A percentile compares a stretch with the other conserved stretches of the same genome.
Conservation (phyloP, 2,888 invertebrate species). For the Punctoribates punctum region DNA sequence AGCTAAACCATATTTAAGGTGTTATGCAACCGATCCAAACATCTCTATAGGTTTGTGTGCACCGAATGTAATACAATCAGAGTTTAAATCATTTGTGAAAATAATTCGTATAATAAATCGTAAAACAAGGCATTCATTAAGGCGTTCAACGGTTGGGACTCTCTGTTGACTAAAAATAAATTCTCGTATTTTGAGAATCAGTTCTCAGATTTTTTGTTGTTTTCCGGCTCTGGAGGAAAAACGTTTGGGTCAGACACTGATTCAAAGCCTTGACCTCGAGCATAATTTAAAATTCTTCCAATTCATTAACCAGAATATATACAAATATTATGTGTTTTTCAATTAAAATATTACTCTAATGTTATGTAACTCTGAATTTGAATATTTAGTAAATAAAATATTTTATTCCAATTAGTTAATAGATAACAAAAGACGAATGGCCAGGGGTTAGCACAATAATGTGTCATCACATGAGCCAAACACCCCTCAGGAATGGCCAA, state of each 20-base stretch:
- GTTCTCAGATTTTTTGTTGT: too few relatives aligned
- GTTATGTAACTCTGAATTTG: background rate
- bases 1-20: background rate
- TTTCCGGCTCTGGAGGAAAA: background rate
- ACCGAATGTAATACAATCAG: background rate
- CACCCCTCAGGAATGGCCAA: too few relatives aligned
- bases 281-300: background rate
- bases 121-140: background rate
- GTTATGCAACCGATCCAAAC: background rate
- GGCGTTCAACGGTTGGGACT: background rate
- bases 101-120: background rate
- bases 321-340: too few relatives aligned
- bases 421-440: background rate
- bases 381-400: conserved; percentile 6
- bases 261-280: conserved; percentile 1
- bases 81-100: background rate
- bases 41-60: background rate
- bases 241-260: background rate
- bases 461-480: too few relatives aligned
- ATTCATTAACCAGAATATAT: background rate
- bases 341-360: too few relatives aligned
- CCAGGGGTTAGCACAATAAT: too few relatives aligned
- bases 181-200: background rate
- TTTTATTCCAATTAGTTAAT: background rate
- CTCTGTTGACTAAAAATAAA: background rate